These are phyloP conservation scores for Melanostoma scalare DNA, from an alignment of 2,888 invertebrate species.

Conservation along the genomic window DNA sequence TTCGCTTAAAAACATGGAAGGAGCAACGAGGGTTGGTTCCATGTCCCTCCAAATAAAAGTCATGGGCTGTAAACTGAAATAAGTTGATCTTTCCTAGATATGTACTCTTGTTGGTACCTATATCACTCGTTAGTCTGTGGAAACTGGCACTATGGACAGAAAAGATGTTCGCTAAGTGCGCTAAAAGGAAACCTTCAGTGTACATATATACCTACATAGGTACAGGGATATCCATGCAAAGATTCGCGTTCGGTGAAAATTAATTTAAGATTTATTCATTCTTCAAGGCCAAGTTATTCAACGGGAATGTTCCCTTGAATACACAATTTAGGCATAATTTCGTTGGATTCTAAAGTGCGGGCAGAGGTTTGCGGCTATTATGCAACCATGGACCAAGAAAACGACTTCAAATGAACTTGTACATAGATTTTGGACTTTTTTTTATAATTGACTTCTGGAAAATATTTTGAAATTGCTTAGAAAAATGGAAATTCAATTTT, in stretches of 20 bases:
- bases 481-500: too few relatives aligned
- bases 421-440: too few relatives aligned
- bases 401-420: too few relatives aligned
- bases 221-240: neutral
- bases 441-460: too few relatives aligned
- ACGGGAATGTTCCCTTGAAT: conserved; percentile 16
- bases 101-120: neutral
- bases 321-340: conserved; percentile 7
- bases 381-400: too few relatives aligned
- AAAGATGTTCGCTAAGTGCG: conserved; percentile 13
- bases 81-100: conserved; percentile 29
- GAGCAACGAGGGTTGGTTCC: too few relatives aligned
- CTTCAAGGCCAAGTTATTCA: conserved; percentile 52
- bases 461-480: too few relatives aligned
- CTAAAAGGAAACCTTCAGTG: neutral
- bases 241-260: conserved; percentile 42
- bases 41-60: conserved; percentile 17
- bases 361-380: too few relatives aligned
- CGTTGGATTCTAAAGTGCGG: neutral
- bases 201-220: neutral
- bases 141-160: conserved; percentile 8
- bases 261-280: conserved; percentile 57
- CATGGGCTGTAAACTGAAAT: conserved; percentile 38
- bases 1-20: neutral
- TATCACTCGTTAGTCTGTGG: neutral